phyloP scores from a whole-genome alignment of 2,113 vertebrate species.

The Ranitomeya imitator region DNA sequence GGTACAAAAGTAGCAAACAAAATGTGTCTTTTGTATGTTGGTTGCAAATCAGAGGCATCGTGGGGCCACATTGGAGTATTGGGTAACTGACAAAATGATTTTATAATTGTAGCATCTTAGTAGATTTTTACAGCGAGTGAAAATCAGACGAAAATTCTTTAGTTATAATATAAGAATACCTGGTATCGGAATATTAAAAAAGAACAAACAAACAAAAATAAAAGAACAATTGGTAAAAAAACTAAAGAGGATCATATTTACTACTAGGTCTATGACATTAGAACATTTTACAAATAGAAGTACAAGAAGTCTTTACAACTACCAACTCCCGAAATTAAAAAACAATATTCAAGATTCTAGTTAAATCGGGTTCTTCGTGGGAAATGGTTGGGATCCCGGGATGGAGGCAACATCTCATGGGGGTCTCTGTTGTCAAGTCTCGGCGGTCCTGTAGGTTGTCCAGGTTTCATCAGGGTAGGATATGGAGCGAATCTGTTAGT shows the following conservation, averaged over 20 bases:
- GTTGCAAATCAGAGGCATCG: too few species aligned
- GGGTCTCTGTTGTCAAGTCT: background rate
- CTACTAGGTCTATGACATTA: background rate
- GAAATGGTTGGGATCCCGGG: background rate
- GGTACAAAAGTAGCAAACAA: too few species aligned
- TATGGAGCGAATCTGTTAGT: conserved; percentile 43
- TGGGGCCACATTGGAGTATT: background rate
- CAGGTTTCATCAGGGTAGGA: background rate
- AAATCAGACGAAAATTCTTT: background rate
- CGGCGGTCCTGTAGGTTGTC: background rate
- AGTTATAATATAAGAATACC: background rate
- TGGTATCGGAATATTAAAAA: background rate
- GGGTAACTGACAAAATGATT: background rate
- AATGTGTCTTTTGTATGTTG: too few species aligned
- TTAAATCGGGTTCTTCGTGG: conserved; percentile 17
- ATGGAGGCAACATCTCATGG: background rate
- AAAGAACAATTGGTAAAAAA: too few species aligned
- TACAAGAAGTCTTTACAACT: conserved; percentile 20
- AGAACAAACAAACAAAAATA: background rate
- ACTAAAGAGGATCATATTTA: background rate
- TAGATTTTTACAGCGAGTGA: too few species aligned
- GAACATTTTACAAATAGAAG: background rate
- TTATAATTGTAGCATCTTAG: background rate
- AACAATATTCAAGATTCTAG: background rate
- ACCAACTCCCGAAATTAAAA: background rate